Percentiles rank a stretch among this genome's conserved stretches.
phyloP scores from a whole-genome alignment of 2,113 vertebrate species.

The Semnornis frantzii region DNA sequence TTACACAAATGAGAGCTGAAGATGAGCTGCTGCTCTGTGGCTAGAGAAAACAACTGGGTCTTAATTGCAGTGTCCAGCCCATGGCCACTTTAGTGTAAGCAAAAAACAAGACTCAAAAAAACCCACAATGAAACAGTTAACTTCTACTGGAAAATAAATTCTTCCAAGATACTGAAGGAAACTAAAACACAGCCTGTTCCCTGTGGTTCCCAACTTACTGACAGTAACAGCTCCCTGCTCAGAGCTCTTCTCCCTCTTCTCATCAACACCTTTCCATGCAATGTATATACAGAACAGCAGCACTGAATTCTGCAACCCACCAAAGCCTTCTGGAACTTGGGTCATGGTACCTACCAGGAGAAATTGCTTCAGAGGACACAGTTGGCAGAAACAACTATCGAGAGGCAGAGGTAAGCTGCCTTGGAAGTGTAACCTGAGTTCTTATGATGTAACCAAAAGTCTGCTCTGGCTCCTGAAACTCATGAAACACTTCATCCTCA shows the following conservation, averaged over 20 bases:
- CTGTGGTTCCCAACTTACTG: background rate
- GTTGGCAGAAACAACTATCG: background rate
- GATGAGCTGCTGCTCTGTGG: background rate
- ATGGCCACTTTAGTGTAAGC: background rate
- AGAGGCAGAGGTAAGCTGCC: conserved; percentile 5
- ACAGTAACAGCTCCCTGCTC: background rate
- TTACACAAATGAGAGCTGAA: background rate
- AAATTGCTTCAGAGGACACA: background rate
- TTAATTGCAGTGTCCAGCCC: background rate
- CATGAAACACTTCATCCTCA: conserved; percentile 36
- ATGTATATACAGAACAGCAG: background rate
- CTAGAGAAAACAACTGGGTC: background rate
- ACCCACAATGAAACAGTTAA: background rate
- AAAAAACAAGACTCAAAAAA: background rate
- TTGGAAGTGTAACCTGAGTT: background rate
- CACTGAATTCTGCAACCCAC: background rate
- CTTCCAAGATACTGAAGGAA: background rate
- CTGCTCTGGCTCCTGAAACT: conserved; percentile 24
- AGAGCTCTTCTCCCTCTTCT: background rate
- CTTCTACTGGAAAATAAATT: background rate
- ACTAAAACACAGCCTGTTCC: background rate
- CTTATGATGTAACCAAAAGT: background rate
- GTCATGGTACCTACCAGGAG: background rate
- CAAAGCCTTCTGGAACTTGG: background rate
- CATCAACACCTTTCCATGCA: background rate